Evolutionary conservation across 2,888 invertebrate genomes (phyloP).

Genomic region (Brassicogethes aeneus): DNA sequence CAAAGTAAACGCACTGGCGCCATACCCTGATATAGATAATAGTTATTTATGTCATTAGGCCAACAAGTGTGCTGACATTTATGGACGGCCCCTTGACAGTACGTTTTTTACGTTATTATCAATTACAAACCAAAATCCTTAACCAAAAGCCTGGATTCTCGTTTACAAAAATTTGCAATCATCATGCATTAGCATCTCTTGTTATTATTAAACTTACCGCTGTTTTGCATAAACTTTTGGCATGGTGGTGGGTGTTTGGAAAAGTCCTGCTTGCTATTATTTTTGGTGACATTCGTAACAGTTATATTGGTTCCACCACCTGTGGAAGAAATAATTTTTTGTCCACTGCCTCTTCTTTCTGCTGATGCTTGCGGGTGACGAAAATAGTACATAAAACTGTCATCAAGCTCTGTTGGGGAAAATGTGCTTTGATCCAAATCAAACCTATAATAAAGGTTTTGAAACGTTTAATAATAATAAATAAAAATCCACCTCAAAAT

Average conservation of each 20-base stretch:
- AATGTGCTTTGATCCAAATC: conserved; percentile 50
- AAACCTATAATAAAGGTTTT: conserved; percentile 36
- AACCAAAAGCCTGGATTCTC: no score
- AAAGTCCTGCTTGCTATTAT: conserved; percentile 40
- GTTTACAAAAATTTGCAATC: not conserved
- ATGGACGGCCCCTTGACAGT: no score
- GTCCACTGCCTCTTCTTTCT: conserved; percentile 13
- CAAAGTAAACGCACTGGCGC: no score
- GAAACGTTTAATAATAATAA: no score
- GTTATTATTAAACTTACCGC: conserved; percentile 20
- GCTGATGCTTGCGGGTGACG: conserved; percentile 42
- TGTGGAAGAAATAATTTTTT: conserved; percentile 13
- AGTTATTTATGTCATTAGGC: no score
- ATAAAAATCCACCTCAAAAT: no score
- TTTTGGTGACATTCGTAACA: conserved; percentile 9
- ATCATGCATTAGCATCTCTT: not conserved
- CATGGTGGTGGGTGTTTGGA: conserved; percentile 61
- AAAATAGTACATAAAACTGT: conserved; percentile 56
- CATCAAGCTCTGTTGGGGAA: conserved; percentile 67
- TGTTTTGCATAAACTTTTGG: conserved; percentile 47
- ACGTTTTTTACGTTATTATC: not conserved
- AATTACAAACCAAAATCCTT: no score
- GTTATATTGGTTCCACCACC: conserved; percentile 11
- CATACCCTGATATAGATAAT: no score
- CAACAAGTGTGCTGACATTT: no score